These are phyloP conservation scores for Musca domestica DNA, from an alignment of 1,140 invertebrate genomes.

Conservation along the genomic window DNA sequence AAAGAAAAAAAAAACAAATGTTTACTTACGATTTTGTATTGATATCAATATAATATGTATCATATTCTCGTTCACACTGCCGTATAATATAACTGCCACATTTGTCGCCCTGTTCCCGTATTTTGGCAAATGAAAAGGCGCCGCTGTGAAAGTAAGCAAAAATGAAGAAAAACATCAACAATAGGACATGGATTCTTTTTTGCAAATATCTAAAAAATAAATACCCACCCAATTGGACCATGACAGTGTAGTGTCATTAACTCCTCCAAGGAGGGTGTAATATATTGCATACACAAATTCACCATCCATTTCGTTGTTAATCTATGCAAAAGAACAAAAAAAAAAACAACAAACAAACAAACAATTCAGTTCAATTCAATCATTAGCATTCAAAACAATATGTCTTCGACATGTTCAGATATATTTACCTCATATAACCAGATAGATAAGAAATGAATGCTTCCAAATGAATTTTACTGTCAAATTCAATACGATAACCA, in stretches of 20 bases:
- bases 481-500: conserved; percentile 45
- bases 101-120: conserved; percentile 73
- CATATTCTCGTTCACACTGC: conserved; percentile 75
- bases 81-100: conserved; percentile 77
- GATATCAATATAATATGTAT: conserved; percentile 76
- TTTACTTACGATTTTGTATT: conserved; percentile 61
- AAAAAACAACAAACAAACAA: neutral
- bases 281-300: conserved; percentile 77
- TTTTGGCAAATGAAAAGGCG: conserved; percentile 78
- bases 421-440: conserved; percentile 74
- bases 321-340: conserved; percentile 52
- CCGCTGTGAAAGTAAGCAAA: too few relatives aligned
- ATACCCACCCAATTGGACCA: conserved; percentile 76
- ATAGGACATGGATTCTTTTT: conserved; percentile 27
- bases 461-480: conserved; percentile 40
- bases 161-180: conserved; percentile 20
- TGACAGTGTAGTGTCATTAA: conserved; percentile 78
- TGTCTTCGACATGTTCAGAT: too few relatives aligned
- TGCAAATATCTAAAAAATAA: conserved; percentile 1
- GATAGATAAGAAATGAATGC: conserved; percentile 83
- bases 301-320: conserved; percentile 86
- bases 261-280: conserved; percentile 72
- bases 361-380: neutral
- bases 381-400: too few relatives aligned
- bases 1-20: too few relatives aligned